Percentiles rank a stretch among this genome's conserved stretches.
These are phyloP conservation scores for Amphiprion clarkii DNA, from an alignment of 2,797 vertebrate genomes.

Conservation along the genomic window DNA sequence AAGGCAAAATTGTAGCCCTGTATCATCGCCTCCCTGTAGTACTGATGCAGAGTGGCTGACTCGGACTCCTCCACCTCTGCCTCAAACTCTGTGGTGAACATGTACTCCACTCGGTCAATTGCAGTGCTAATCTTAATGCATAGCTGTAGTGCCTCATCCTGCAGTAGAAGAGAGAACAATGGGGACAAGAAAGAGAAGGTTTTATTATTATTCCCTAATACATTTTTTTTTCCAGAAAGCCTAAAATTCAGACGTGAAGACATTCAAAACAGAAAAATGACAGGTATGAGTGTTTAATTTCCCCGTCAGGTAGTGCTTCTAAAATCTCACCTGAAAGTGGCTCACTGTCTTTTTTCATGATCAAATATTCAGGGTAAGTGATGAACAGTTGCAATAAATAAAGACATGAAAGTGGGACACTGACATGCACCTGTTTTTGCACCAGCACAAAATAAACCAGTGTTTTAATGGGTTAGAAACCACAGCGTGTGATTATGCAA, in stretches of 20 bases:
- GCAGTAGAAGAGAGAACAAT: constrained; percentile 17
- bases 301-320: constrained; percentile 4
- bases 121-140: constrained; percentile 95
- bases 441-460: constrained; percentile 11
- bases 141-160: constrained; percentile 95
- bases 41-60: constrained; percentile 93
- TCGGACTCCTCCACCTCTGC: constrained; percentile 96
- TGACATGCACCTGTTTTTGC: constrained; percentile 10
- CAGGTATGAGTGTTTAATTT: constrained; percentile 16
- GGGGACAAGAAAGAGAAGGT: neutral
- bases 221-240: neutral
- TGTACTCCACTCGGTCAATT: constrained; percentile 94
- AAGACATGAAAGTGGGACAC: constrained; percentile 47
- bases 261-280: neutral
- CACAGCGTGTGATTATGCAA: constrained; percentile 17
- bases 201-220: neutral
- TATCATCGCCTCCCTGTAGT: constrained; percentile 98
- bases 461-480: constrained; percentile 12
- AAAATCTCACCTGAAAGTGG: constrained; percentile 3
- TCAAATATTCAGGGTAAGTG: constrained; percentile 8
- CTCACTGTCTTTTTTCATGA: constrained; percentile 3
- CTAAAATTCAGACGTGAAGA: neutral
- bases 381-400: constrained; percentile 22
- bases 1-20: constrained; percentile 99
- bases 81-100: constrained; percentile 96